Evolutionary conservation across 2,113 vertebrate species (phyloP).

Genomic region (Pimephales promelas): DNA sequence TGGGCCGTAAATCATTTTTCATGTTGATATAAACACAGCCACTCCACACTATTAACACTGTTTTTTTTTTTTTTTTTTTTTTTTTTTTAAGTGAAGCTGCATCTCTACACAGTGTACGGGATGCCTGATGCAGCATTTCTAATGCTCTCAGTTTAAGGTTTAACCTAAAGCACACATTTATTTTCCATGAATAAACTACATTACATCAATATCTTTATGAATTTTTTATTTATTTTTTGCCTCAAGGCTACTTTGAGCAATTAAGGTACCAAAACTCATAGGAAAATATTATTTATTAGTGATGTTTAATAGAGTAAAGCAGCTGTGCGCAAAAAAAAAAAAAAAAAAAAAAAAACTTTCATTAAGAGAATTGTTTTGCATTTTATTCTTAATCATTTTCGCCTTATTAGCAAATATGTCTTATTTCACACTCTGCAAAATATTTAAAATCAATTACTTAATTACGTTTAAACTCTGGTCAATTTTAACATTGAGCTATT

Average conservation of each 20-base stretch:
- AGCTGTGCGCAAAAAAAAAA: slow-evolving; percentile 7
- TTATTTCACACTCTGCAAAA: not conserved
- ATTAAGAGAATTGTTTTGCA: not conserved
- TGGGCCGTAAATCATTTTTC: not conserved
- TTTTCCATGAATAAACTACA: no score
- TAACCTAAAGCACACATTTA: not conserved
- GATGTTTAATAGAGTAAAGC: not conserved
- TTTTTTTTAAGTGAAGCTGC: no score
- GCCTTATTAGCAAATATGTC: not conserved
- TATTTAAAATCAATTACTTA: not conserved
- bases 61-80: no score
- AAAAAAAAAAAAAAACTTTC: no score
- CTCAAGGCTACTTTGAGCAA: slow-evolving; percentile 14
- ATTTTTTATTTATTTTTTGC: not conserved
- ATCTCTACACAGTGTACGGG: no score
- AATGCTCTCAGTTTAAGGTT: not conserved
- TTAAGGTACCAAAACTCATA: slow-evolving; percentile 5
- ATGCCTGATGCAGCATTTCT: not conserved
- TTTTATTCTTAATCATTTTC: not conserved
- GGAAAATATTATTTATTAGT: slow-evolving; percentile 8
- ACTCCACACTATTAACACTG: no score
- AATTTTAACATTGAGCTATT: no score
- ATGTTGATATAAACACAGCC: not conserved
- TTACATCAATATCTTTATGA: not conserved
- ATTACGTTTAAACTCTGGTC: no score